These are phyloP conservation scores for Rhagoletis pomonella DNA, from an alignment of 1,140 invertebrate genomes.

Conservation along the genomic window DNA sequence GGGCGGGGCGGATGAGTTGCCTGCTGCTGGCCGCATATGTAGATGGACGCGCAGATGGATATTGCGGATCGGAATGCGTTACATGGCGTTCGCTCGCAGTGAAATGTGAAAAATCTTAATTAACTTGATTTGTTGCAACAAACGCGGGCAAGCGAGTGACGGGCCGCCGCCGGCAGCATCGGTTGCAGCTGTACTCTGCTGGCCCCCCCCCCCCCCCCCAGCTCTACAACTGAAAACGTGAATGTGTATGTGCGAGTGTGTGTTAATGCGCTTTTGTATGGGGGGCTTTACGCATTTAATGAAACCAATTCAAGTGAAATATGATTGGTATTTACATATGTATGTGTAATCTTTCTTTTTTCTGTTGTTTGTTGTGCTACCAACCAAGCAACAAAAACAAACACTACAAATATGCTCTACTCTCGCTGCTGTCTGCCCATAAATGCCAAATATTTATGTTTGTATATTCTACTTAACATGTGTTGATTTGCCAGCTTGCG, in stretches of 20 bases:
- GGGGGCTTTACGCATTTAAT: conserved; percentile 24
- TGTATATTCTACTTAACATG: not conserved
- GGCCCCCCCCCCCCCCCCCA: not conserved
- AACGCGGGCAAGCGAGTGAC: not conserved
- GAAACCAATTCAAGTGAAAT: conserved; percentile 43
- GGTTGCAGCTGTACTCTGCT: not conserved
- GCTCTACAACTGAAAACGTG: not conserved
- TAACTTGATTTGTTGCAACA: conserved; percentile 56
- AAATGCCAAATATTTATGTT: conserved; percentile 43
- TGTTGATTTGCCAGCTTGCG: not conserved
- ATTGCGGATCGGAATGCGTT: not conserved
- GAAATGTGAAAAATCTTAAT: conserved; percentile 58
- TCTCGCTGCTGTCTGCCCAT: not conserved
- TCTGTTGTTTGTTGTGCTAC: not conserved
- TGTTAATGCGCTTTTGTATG: not conserved
- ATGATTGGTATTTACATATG: conserved; percentile 33
- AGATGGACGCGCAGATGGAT: not conserved
- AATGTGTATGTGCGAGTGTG: conserved; percentile 11
- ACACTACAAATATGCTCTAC: not conserved
- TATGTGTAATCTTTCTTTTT: conserved; percentile 15
- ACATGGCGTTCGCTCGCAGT: conserved; percentile 12
- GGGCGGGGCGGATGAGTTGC: not conserved
- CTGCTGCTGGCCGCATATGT: not conserved
- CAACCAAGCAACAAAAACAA: not conserved
- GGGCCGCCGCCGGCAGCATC: not conserved